Conservation (phyloP, 2,888 invertebrate species). For the Drosophila trichaetosa region DNA sequence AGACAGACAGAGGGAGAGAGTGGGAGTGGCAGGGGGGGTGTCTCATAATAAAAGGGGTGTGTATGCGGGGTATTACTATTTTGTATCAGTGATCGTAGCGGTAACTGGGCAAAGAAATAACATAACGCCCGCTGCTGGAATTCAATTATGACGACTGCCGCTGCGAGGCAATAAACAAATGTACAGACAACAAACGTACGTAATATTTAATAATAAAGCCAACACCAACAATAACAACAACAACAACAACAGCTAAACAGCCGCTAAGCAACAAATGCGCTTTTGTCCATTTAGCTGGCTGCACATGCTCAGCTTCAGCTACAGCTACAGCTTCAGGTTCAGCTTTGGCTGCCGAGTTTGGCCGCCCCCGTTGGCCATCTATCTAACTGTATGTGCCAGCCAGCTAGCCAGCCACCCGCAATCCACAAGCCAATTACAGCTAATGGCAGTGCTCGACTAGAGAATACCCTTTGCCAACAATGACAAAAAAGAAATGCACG, state of each 20-base stretch:
- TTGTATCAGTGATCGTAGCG: slow-evolving; percentile 49
- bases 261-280: slow-evolving; percentile 29
- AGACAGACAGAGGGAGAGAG: neutral
- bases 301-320: slow-evolving; percentile 48
- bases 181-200: slow-evolving; percentile 74
- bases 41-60: neutral
- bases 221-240: slow-evolving; percentile 28
- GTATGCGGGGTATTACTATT: neutral
- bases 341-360: slow-evolving; percentile 2
- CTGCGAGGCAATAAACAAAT: slow-evolving; percentile 75
- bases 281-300: slow-evolving; percentile 45
- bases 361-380: slow-evolving; percentile 56
- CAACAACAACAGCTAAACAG: slow-evolving; percentile 31
- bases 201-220: slow-evolving; percentile 77
- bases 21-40: neutral
- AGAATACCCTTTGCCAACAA: neutral
- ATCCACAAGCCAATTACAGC: slow-evolving; percentile 1
- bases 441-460: neutral
- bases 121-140: slow-evolving; percentile 81
- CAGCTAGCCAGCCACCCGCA: slow-evolving; percentile 36
- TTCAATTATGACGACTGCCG: slow-evolving; percentile 80
- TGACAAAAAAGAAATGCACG: neutral
- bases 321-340: slow-evolving; percentile 12
- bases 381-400: slow-evolving; percentile 24
- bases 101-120: slow-evolving; percentile 55